Conservation (phyloP, 2,797 vertebrate species). For the Carduelis carduelis region DNA sequence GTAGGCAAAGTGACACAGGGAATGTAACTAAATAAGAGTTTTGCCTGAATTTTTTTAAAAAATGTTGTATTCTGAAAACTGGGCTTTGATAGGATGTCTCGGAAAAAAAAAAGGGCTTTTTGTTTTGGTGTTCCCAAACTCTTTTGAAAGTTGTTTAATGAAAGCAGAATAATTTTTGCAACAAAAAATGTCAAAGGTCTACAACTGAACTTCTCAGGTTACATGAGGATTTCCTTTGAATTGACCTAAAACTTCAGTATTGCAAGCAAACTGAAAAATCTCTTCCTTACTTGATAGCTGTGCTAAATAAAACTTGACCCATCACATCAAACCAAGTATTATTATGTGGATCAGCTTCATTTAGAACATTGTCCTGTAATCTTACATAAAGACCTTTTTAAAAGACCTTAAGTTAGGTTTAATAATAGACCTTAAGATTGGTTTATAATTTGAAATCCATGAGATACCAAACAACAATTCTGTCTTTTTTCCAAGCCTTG, state of each 20-base stretch:
- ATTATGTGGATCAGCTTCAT: neutral
- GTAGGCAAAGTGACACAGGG: neutral
- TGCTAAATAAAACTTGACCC: neutral
- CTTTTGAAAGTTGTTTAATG: neutral
- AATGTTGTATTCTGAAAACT: neutral
- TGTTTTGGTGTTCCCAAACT: neutral
- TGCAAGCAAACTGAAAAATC: slow-evolving; percentile 5
- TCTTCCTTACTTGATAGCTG: neutral
- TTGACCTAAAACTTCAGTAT: neutral
- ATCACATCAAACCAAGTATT: neutral
- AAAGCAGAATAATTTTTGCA: neutral
- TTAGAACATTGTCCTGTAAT: neutral
- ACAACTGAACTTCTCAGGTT: neutral
- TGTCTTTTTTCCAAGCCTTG: neutral
- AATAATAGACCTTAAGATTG: neutral
- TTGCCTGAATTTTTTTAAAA: neutral
- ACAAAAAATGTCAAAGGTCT: neutral
- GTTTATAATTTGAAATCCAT: neutral
- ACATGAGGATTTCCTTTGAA: neutral
- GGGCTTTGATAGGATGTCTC: neutral
- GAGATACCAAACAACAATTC: neutral
- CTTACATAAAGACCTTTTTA: neutral
- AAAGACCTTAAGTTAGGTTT: neutral
- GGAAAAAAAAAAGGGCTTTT: neutral
- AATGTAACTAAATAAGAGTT: neutral